Percentiles rank a stretch among this genome's conserved stretches.
phyloP scores from a whole-genome alignment of 1,140 invertebrate genomes.

The Bombus waltoni region DNA sequence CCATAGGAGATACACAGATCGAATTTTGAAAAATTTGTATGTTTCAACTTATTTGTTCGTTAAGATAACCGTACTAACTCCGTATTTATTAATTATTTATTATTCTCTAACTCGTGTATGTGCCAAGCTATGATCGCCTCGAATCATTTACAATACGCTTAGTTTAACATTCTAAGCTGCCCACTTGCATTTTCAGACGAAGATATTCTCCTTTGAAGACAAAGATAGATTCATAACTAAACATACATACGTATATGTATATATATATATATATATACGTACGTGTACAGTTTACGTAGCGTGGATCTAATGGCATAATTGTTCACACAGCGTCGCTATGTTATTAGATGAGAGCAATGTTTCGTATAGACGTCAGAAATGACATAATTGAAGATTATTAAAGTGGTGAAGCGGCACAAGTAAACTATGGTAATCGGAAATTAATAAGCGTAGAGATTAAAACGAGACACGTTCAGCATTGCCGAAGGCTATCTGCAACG shows the following conservation, averaged over 20 bases:
- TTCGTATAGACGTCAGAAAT: not conserved
- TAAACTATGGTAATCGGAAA: not conserved
- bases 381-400: not conserved
- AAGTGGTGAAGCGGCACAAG: not conserved
- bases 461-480: not conserved
- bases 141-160: not conserved
- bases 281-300: not conserved
- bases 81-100: not conserved
- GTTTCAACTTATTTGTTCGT: too few species aligned
- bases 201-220: not conserved
- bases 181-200: not conserved
- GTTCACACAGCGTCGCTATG: not conserved
- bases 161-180: not conserved
- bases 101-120: not conserved
- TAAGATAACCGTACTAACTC: too few species aligned
- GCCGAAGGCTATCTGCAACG: too few species aligned
- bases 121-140: not conserved
- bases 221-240: not conserved
- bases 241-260: not conserved
- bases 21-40: too few species aligned
- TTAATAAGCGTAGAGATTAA: not conserved
- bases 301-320: not conserved
- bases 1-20: too few species aligned
- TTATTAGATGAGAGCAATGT: not conserved
- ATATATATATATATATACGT: not conserved